Conservation (phyloP, 2,113 vertebrate species). For the Passer montanus region DNA sequence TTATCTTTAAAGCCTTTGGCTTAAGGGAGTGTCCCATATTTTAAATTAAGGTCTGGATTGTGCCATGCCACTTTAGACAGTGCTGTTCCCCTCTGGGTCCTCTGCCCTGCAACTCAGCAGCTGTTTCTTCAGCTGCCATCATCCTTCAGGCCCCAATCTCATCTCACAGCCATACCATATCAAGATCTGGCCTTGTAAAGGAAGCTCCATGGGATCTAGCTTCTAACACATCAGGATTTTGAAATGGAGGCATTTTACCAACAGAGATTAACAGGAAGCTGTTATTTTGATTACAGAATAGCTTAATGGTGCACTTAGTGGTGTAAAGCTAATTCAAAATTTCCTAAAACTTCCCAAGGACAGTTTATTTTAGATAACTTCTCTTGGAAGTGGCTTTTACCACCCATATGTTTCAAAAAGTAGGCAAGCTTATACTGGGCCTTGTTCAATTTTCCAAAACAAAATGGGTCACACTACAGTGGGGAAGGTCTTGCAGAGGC, state of each 20-base stretch:
- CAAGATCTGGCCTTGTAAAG: not conserved
- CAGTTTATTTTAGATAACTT: not conserved
- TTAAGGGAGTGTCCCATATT: not conserved
- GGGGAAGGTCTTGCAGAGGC: not conserved
- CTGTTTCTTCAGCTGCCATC: not conserved
- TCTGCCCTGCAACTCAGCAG: not conserved
- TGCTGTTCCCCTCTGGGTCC: not conserved
- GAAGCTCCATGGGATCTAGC: not conserved
- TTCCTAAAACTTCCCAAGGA: not conserved
- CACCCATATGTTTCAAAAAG: not conserved
- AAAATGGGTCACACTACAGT: not conserved
- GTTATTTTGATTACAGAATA: not conserved
- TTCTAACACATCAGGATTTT: not conserved
- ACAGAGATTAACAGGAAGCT: not conserved
- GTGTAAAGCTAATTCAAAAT: not conserved
- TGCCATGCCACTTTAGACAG: not conserved
- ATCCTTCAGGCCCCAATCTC: not conserved
- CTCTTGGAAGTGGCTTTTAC: not conserved
- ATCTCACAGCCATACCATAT: not conserved
- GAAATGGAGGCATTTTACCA: not conserved
- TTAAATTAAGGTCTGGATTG: not conserved
- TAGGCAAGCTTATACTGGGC: not conserved
- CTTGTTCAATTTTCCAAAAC: not conserved
- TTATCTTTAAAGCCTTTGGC: not conserved
- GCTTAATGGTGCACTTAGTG: not conserved